Evolutionary conservation across 53 echinoderm and acorn worm genomes (phyloP).

Genomic region (Temnopleurus reevesii): DNA sequence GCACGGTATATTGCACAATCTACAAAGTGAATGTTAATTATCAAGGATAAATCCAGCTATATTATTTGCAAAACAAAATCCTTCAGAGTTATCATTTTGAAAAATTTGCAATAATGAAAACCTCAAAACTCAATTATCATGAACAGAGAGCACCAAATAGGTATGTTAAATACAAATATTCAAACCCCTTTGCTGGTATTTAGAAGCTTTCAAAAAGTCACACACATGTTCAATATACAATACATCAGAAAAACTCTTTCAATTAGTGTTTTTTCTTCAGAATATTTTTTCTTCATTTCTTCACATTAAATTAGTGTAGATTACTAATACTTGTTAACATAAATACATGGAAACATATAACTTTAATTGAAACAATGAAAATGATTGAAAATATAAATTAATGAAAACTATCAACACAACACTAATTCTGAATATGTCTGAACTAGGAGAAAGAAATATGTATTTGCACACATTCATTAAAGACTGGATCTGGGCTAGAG

Average conservation of each 20-base stretch:
- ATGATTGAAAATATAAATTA: too few species aligned
- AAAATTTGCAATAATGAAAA: neutral
- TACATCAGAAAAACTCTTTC: neutral
- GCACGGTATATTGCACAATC: too few species aligned
- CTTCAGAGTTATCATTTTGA: too few species aligned
- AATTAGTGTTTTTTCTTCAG: too few species aligned
- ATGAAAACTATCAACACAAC: neutral
- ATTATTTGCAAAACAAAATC: too few species aligned
- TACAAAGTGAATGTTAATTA: too few species aligned
- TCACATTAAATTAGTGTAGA: too few species aligned
- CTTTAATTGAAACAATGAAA: neutral
- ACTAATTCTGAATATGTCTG: neutral
- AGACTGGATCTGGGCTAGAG: too few species aligned
- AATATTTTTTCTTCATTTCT: too few species aligned
- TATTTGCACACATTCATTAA: neutral
- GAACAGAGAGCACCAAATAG: neutral
- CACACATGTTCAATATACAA: conserved; percentile 8
- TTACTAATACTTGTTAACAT: too few species aligned
- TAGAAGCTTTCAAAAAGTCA: neutral
- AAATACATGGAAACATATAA: neutral
- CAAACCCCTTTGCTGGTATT: neutral
- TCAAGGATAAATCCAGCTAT: too few species aligned
- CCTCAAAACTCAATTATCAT: neutral
- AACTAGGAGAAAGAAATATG: conserved; percentile 1
- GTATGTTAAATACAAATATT: neutral